Conservation (phyloP, 2,113 vertebrate genomes). For the Coregonus clupeaformis region DNA sequence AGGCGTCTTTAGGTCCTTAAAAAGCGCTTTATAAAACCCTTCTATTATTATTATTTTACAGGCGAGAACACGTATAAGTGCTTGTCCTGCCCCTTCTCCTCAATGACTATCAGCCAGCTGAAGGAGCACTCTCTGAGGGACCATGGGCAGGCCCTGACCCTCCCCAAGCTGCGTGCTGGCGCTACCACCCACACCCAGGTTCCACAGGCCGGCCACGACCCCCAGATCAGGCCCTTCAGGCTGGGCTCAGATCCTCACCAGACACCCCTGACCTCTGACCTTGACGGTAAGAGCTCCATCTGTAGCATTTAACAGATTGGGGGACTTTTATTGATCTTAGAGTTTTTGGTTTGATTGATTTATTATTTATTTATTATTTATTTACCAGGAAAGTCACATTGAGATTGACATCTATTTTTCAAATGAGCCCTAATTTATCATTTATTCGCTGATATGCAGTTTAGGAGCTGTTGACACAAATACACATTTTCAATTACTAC, state of each 20-base stretch:
- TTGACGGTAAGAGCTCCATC: slow-evolving; percentile 49
- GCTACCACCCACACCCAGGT: slow-evolving; percentile 66
- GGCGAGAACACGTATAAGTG: slow-evolving; percentile 97
- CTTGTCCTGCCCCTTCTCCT: slow-evolving; percentile 92
- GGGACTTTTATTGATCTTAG: neutral
- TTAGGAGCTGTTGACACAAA: too few relatives aligned
- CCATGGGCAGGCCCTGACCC: slow-evolving; percentile 91
- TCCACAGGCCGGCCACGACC: slow-evolving; percentile 13
- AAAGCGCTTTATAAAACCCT: too few relatives aligned
- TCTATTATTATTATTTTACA: slow-evolving; percentile 47
- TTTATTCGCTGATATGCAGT: too few relatives aligned
- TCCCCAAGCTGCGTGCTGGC: slow-evolving; percentile 86
- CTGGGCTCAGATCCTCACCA: slow-evolving; percentile 43
- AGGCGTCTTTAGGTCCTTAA: neutral
- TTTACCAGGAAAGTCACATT: too few relatives aligned
- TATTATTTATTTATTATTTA: neutral
- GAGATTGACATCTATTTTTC: too few relatives aligned
- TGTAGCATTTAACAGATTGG: neutral
- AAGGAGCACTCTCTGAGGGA: slow-evolving; percentile 94
- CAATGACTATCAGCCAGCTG: slow-evolving; percentile 95
- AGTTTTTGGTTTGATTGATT: too few relatives aligned
- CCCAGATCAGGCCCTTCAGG: slow-evolving; percentile 74
- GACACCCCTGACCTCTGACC: slow-evolving; percentile 35
- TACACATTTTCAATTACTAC: too few relatives aligned
- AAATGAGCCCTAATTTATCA: too few relatives aligned